These are phyloP conservation scores for Anadara kagoshimensis DNA, from an alignment of 1,140 invertebrate species.

Conservation along the genomic window DNA sequence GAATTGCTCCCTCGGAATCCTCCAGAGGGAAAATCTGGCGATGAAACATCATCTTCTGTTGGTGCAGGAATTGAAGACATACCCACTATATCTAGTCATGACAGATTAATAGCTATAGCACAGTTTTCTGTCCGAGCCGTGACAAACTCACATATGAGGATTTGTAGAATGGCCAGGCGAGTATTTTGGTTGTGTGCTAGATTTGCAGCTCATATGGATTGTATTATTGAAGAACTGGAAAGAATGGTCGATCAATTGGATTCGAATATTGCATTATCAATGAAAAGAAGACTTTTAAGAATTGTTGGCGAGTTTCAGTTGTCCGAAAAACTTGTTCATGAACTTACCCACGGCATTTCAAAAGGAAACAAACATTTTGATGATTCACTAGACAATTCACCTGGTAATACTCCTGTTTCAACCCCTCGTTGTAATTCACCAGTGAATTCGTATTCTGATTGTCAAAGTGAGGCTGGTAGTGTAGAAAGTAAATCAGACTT, in stretches of 20 bases:
- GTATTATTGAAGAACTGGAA: constrained; percentile 68
- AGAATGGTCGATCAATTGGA: constrained; percentile 58
- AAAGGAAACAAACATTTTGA: constrained; percentile 34
- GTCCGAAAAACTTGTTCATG: constrained; percentile 62
- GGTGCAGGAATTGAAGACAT: constrained; percentile 43
- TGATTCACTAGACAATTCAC: constrained; percentile 50
- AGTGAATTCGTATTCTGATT: constrained; percentile 36
- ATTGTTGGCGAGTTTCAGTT: constrained; percentile 65
- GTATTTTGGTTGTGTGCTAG: constrained; percentile 72
- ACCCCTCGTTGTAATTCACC: constrained; percentile 64
- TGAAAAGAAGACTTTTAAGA: constrained; percentile 58
- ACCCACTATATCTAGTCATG: constrained; percentile 33
- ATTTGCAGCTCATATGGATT: constrained; percentile 69
- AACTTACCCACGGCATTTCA: constrained; percentile 52
- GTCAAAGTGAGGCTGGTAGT: constrained; percentile 43
- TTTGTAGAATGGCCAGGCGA: constrained; percentile 71
- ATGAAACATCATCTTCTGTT: constrained; percentile 33
- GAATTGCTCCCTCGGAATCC: constrained; percentile 61
- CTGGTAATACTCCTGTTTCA: constrained; percentile 54
- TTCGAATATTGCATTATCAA: constrained; percentile 49
- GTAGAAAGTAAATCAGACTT: constrained; percentile 31
- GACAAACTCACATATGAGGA: constrained; percentile 71
- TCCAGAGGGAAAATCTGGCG: constrained; percentile 54
- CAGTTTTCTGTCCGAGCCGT: constrained; percentile 72
- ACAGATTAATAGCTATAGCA: constrained; percentile 64